Evolutionary conservation across 2,888 invertebrate species (phyloP).

Genomic region (Blera fallax): DNA sequence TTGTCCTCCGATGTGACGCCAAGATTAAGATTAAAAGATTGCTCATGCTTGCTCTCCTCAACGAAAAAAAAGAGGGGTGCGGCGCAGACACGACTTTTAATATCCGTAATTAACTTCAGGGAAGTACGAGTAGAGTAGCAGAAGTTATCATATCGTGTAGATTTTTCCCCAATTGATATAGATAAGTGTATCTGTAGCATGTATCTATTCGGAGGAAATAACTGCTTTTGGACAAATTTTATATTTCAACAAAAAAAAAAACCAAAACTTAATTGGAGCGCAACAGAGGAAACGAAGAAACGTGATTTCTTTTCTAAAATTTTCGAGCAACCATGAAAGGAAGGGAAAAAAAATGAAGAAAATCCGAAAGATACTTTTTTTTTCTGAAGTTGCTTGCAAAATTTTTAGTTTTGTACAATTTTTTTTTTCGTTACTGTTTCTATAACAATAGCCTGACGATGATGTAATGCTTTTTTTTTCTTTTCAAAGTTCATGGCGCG

Average conservation of each 20-base stretch:
- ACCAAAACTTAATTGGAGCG: conserved; percentile 63
- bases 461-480: conserved; percentile 14
- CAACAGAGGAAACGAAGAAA: conserved; percentile 53
- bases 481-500: conserved; percentile 23
- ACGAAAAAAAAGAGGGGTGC: conserved; percentile 30
- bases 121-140: conserved; percentile 24
- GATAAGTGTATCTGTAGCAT: conserved; percentile 52
- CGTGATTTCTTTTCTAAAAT: conserved; percentile 49
- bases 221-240: conserved; percentile 32
- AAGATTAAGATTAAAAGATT: conserved; percentile 61
- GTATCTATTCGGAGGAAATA: conserved; percentile 42
- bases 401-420: not conserved
- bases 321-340: not conserved
- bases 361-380: not conserved
- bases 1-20: conserved; percentile 63
- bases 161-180: conserved; percentile 35
- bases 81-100: conserved; percentile 68
- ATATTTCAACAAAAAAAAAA: no score
- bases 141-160: conserved; percentile 60
- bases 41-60: conserved; percentile 9
- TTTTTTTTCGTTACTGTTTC: not conserved
- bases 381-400: not conserved
- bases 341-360: not conserved
- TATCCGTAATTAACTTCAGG: conserved; percentile 67
- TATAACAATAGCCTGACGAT: not conserved